Evolutionary conservation across 2,797 vertebrate genomes (phyloP).

Genomic region (Hoplostethus mediterraneus): DNA sequence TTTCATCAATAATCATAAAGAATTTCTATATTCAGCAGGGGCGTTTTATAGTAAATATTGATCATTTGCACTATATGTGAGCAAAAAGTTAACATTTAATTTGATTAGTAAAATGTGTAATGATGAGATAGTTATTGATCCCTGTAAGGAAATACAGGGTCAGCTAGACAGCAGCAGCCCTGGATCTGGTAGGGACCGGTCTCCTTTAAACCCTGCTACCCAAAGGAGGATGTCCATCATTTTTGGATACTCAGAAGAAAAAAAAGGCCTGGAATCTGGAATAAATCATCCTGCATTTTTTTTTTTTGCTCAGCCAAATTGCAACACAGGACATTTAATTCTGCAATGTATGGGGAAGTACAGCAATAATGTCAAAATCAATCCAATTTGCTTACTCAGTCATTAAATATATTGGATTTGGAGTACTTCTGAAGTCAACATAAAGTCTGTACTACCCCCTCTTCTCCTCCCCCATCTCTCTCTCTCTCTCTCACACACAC

Average conservation of each 20-base stretch:
- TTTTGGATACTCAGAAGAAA: neutral
- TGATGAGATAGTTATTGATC: too few relatives aligned
- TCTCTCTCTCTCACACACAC: neutral
- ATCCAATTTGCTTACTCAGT: conserved; percentile 26
- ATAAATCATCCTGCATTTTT: neutral
- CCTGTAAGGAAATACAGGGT: neutral
- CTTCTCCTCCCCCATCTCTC: neutral
- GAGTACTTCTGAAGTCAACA: neutral
- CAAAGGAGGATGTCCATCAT: too few relatives aligned
- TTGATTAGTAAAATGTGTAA: too few relatives aligned
- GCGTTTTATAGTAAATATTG: too few relatives aligned
- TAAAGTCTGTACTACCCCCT: neutral
- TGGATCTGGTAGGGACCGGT: neutral
- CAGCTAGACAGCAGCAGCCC: neutral
- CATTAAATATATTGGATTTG: conserved; percentile 4
- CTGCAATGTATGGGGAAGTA: conserved; percentile 17
- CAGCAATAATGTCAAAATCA: neutral
- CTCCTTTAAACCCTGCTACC: too few relatives aligned
- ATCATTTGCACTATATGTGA: too few relatives aligned
- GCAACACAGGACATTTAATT: neutral
- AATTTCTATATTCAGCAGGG: too few relatives aligned
- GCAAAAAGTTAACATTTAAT: too few relatives aligned
- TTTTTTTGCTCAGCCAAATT: neutral
- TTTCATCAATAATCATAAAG: too few relatives aligned
- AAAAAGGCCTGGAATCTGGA: neutral